A percentile compares a stretch with the other conserved stretches of the same genome.
Evolutionary conservation across 2,888 invertebrate species (phyloP).

Genomic region (Gandaritis pyraliata): DNA sequence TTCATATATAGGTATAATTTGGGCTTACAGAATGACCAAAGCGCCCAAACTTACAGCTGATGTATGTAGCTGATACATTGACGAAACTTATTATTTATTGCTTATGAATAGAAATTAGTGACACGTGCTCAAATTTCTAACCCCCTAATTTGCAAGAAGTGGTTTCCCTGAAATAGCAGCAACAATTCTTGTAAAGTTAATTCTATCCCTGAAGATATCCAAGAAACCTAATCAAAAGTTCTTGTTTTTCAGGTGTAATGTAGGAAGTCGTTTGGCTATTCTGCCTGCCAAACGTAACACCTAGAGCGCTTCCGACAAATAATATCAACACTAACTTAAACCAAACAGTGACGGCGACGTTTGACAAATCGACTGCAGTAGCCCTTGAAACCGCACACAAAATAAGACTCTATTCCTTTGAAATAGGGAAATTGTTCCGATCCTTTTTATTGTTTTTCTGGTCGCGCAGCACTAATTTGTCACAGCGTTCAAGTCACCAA

Average conservation of each 20-base stretch:
- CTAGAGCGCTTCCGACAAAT: conserved; percentile 67
- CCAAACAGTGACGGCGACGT: conserved; percentile 68
- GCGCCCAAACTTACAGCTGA: no score
- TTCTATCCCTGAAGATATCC: background rate
- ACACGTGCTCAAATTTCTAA: no score
- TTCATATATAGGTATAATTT: no score
- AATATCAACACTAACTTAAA: conserved; percentile 70
- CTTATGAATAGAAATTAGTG: no score
- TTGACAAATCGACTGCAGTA: conserved; percentile 66
- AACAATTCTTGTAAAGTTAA: no score
- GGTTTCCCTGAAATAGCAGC: no score
- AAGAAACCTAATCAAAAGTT: background rate
- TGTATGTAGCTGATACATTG: no score
- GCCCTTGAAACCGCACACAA: conserved; percentile 42
- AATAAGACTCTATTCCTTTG: conserved; percentile 37
- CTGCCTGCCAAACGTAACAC: conserved; percentile 59
- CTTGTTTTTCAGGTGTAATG: conserved; percentile 35
- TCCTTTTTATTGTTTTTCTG: conserved; percentile 67
- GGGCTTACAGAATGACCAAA: no score
- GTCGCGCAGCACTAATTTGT: conserved; percentile 73
- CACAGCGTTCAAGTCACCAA: conserved; percentile 75
- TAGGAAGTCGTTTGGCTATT: conserved; percentile 56
- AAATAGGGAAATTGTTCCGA: conserved; percentile 29
- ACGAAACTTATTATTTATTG: no score
- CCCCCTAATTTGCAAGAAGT: no score